These are phyloP conservation scores for Elgonia sp. DNA, from an alignment of 2,888 invertebrate species.

Conservation along the genomic window DNA sequence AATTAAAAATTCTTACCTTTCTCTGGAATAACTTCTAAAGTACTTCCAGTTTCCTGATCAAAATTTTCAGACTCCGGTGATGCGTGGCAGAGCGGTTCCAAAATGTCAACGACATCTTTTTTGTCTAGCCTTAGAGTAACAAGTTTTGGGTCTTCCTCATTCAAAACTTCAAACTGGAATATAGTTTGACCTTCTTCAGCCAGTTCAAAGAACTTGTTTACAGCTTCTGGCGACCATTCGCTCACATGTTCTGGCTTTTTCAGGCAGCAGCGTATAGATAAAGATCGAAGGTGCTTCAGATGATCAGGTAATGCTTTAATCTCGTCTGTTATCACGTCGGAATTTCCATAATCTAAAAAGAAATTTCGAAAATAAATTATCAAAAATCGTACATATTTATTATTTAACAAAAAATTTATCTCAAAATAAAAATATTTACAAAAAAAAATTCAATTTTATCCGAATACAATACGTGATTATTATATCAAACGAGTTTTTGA, in stretches of 20 bases:
- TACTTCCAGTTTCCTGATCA: no score
- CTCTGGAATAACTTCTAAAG: no score
- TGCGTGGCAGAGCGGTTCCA: slow-evolving; percentile 87
- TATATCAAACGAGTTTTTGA: no score
- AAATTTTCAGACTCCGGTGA: neutral
- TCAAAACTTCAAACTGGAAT: slow-evolving; percentile 90
- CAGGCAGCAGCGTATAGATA: slow-evolving; percentile 90
- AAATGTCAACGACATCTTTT: slow-evolving; percentile 89
- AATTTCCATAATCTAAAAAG: slow-evolving; percentile 89
- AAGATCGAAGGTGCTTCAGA: slow-evolving; percentile 88
- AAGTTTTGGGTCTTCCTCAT: slow-evolving; percentile 90
- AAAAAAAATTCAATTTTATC: no score
- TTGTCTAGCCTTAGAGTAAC: slow-evolving; percentile 90
- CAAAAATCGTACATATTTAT: no score
- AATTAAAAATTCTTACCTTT: no score
- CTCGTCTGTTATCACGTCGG: slow-evolving; percentile 88
- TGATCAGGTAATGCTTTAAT: slow-evolving; percentile 89
- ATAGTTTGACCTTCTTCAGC: slow-evolving; percentile 91
- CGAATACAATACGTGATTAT: no score
- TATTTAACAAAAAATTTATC: no score
- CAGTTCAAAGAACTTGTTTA: slow-evolving; percentile 90
- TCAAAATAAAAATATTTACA: no score
- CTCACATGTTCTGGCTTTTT: slow-evolving; percentile 88
- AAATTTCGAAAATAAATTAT: neutral
- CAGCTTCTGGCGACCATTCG: slow-evolving; percentile 90